A percentile compares a stretch with the other conserved stretches of the same genome.
Evolutionary conservation across 2,113 vertebrate genomes (phyloP).

Genomic region (Toxotes chatareus): DNA sequence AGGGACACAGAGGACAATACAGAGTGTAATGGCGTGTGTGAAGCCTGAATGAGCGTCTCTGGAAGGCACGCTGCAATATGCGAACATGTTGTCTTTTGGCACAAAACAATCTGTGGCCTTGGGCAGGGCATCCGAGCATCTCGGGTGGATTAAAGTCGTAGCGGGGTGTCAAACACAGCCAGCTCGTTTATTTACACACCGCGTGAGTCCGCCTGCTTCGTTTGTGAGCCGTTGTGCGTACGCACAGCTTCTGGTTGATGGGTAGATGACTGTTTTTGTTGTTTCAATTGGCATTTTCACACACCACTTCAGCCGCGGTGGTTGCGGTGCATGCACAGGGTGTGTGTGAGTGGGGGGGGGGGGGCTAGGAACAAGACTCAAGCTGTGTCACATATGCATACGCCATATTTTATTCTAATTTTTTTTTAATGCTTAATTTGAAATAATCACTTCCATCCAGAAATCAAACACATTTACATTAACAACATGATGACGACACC

Average conservation of each 20-base stretch:
- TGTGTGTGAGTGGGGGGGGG: not conserved
- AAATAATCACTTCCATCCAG: too few species aligned
- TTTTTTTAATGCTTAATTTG: too few species aligned
- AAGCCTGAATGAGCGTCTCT: constrained; percentile 33
- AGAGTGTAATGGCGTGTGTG: constrained; percentile 62
- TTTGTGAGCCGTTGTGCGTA: constrained; percentile 4
- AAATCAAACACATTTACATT: too few species aligned
- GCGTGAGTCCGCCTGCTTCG: not conserved
- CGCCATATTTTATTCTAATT: too few species aligned
- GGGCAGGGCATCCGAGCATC: not conserved
- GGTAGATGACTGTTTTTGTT: not conserved
- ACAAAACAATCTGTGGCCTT: constrained; percentile 24
- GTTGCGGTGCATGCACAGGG: not conserved
- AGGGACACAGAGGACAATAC: constrained; percentile 64
- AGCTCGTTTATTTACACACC: constrained; percentile 18
- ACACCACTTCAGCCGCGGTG: not conserved
- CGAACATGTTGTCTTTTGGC: constrained; percentile 25
- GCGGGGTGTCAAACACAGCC: not conserved
- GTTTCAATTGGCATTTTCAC: constrained; percentile 11
- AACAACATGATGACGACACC: too few species aligned
- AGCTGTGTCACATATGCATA: too few species aligned
- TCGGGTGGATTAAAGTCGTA: constrained; percentile 33
- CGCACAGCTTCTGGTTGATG: not conserved
- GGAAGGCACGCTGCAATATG: constrained; percentile 25
- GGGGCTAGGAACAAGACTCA: too few species aligned